Conservation (phyloP, 2,888 invertebrate genomes). For the Eueremaeus valkanovi region DNA sequence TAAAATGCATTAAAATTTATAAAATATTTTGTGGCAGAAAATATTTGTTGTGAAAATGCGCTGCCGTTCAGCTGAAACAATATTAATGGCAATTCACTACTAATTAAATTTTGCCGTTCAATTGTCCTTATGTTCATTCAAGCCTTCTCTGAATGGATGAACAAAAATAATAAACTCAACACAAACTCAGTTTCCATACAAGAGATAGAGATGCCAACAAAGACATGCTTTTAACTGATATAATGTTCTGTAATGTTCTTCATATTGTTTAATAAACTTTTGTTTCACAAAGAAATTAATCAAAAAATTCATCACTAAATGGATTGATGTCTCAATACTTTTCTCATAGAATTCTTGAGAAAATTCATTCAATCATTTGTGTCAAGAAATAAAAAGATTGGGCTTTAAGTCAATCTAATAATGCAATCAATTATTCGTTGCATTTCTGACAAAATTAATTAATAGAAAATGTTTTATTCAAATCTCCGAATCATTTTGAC, state of each 20-base stretch:
- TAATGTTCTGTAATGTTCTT: background rate
- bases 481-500: background rate
- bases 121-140: background rate
- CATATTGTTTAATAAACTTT: background rate
- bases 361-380: background rate
- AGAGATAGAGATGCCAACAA: background rate
- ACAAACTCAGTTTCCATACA: background rate
- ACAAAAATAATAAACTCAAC: background rate
- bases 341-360: background rate
- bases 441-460: background rate
- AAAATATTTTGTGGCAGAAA: background rate
- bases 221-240: background rate
- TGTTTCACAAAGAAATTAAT: background rate
- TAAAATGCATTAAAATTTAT: background rate
- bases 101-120: conserved; percentile 1
- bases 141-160: background rate
- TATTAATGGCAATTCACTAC: background rate
- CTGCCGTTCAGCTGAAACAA: background rate
- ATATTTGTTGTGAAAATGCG: background rate
- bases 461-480: conserved; percentile 7
- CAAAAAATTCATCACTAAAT: background rate
- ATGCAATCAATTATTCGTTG: background rate
- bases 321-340: background rate
- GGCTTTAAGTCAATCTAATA: background rate
- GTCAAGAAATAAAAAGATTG: background rate